Evolutionary conservation across 2,888 invertebrate genomes (phyloP).

Genomic region (Ariolimax columbianus): DNA sequence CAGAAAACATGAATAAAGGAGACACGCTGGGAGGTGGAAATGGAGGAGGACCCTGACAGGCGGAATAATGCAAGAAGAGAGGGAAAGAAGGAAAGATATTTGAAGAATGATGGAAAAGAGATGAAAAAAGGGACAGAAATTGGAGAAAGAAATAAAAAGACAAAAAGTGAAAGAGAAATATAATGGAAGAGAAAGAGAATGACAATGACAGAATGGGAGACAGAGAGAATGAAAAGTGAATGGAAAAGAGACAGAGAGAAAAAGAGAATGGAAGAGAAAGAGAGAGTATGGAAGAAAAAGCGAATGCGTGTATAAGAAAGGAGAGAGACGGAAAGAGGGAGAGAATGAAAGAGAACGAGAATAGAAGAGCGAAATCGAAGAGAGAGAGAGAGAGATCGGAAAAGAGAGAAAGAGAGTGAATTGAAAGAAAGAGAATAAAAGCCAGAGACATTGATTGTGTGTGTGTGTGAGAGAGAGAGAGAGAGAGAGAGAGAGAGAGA

Average conservation of each 20-base stretch:
- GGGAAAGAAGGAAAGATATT: slow-evolving; percentile 6
- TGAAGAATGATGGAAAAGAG: background rate
- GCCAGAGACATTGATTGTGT: too few relatives aligned
- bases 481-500: too few relatives aligned
- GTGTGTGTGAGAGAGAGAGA: too few relatives aligned
- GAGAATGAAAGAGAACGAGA: slow-evolving; percentile 43
- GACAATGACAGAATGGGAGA: slow-evolving; percentile 34
- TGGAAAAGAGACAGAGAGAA: slow-evolving; percentile 43
- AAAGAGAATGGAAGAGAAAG: slow-evolving; percentile 45
- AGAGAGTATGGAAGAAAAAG: slow-evolving; percentile 38
- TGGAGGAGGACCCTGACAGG: background rate
- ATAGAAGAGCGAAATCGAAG: too few relatives aligned
- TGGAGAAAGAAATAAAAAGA: background rate
- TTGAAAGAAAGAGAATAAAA: too few relatives aligned
- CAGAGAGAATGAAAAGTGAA: slow-evolving; percentile 42
- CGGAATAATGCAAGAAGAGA: background rate
- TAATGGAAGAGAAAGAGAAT: slow-evolving; percentile 8
- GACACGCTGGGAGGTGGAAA: background rate
- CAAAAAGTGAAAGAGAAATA: background rate
- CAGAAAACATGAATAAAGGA: too few relatives aligned
- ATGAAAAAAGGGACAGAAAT: background rate
- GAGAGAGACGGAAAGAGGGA: slow-evolving; percentile 37
- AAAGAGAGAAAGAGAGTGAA: too few relatives aligned
- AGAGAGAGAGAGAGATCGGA: too few relatives aligned
- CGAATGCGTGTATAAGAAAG: slow-evolving; percentile 35